Evolutionary conservation across 2,113 vertebrate genomes (phyloP).

Genomic region (Circaetus cinerascens): DNA sequence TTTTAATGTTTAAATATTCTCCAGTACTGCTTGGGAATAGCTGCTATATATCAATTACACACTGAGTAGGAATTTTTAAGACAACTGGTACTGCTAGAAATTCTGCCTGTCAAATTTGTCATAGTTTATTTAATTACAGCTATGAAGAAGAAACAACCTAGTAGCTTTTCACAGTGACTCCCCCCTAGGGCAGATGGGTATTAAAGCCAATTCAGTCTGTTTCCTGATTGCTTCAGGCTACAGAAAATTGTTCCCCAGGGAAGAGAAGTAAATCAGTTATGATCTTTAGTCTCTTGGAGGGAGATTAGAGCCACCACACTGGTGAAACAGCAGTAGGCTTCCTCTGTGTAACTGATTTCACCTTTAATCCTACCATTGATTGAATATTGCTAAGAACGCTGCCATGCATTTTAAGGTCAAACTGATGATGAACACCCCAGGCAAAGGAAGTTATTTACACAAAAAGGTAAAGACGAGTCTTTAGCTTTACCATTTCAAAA

Average conservation of each 20-base stretch:
- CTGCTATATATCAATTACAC: conserved; percentile 9
- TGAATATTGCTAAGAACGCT: conserved; percentile 72
- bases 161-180: conserved; percentile 63
- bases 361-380: conserved; percentile 75
- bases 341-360: conserved; percentile 75
- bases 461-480: conserved; percentile 40
- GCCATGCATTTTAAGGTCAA: conserved; percentile 67
- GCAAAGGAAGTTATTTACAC: conserved; percentile 66
- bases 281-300: conserved; percentile 77
- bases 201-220: conserved; percentile 74
- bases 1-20: conserved; percentile 5
- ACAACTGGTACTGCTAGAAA: conserved; percentile 47
- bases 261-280: conserved; percentile 79
- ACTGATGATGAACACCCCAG: conserved; percentile 61
- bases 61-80: conserved; percentile 13
- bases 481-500: conserved; percentile 3
- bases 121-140: conserved; percentile 82
- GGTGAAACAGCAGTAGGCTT: conserved; percentile 73
- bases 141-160: conserved; percentile 75
- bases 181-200: conserved; percentile 66
- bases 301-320: conserved; percentile 72
- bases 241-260: conserved; percentile 79
- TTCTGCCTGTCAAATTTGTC: conserved; percentile 74
- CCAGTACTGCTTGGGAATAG: background rate
- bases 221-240: conserved; percentile 79